phyloP scores from a whole-genome alignment of 2,888 invertebrate genomes.

The Bembecia ichneumoniformis region DNA sequence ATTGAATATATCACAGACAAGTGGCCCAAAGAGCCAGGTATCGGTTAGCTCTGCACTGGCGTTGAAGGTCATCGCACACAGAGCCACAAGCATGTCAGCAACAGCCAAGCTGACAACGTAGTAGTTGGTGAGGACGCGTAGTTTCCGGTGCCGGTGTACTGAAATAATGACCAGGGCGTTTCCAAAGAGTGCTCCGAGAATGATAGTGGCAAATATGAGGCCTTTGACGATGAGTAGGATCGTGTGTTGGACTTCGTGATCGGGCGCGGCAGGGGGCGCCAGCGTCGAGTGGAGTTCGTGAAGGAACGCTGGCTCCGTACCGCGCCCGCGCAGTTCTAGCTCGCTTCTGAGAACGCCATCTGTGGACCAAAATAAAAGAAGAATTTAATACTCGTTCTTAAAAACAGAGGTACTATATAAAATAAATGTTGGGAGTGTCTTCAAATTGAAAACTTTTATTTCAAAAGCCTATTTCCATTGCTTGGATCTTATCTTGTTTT shows the following conservation, averaged over 20 bases:
- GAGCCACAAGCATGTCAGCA: slow-evolving; percentile 93
- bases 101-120: slow-evolving; percentile 96
- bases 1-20: slow-evolving; percentile 96
- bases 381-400: neutral
- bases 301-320: slow-evolving; percentile 62
- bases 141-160: slow-evolving; percentile 84
- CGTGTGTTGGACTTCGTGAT: slow-evolving; percentile 51
- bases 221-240: slow-evolving; percentile 79
- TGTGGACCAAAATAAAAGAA: slow-evolving; percentile 15
- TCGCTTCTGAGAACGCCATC: slow-evolving; percentile 56
- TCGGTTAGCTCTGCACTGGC: slow-evolving; percentile 88
- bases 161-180: slow-evolving; percentile 92
- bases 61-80: slow-evolving; percentile 94
- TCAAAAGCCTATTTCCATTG: no score
- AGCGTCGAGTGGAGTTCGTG: slow-evolving; percentile 61
- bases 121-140: slow-evolving; percentile 93
- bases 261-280: slow-evolving; percentile 65
- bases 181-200: slow-evolving; percentile 90
- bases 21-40: slow-evolving; percentile 91
- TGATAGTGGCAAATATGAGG: slow-evolving; percentile 87
- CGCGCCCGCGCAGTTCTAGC: slow-evolving; percentile 67
- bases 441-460: no score
- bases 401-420: no score
- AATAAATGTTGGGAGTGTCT: no score
- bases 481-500: no score